Evolutionary conservation across 2,888 invertebrate genomes (phyloP).

Genomic region (Caenorhabditis sp.): DNA sequence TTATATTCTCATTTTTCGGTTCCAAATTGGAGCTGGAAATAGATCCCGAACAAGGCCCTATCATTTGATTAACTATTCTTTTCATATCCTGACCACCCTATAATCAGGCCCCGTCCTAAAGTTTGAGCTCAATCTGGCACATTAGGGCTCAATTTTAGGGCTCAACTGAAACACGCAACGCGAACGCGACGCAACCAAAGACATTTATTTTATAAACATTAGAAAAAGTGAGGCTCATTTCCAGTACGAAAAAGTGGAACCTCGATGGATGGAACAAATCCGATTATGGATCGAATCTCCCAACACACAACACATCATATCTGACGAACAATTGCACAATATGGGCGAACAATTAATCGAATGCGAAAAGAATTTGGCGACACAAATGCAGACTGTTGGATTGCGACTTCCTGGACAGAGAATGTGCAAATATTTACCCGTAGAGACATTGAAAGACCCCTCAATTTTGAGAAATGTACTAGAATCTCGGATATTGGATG

Average conservation of each 20-base stretch:
- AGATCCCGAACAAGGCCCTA: no score
- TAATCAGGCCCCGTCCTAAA: no score
- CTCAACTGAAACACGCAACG: no score
- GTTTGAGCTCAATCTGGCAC: no score
- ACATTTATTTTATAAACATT: no score
- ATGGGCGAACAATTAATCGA: slow-evolving; percentile 61
- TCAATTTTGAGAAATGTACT: slow-evolving; percentile 44
- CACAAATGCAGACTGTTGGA: slow-evolving; percentile 59
- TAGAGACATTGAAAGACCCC: slow-evolving; percentile 60
- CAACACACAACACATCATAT: slow-evolving; percentile 38
- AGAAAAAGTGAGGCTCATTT: no score
- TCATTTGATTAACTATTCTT: no score
- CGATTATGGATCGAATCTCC: slow-evolving; percentile 59
- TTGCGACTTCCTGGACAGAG: slow-evolving; percentile 61
- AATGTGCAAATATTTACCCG: slow-evolving; percentile 54
- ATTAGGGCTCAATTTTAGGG: no score
- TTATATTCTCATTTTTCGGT: no score
- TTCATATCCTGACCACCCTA: no score
- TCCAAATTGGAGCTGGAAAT: no score
- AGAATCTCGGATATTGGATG: slow-evolving; percentile 52
- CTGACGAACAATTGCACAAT: slow-evolving; percentile 46
- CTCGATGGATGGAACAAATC: slow-evolving; percentile 57
- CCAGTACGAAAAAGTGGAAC: slow-evolving; percentile 54
- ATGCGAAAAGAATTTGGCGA: slow-evolving; percentile 59
- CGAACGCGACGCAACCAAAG: no score